These are phyloP conservation scores for Agonopterix alstromeriana DNA, from an alignment of 2,888 invertebrate species.

Conservation along the genomic window DNA sequence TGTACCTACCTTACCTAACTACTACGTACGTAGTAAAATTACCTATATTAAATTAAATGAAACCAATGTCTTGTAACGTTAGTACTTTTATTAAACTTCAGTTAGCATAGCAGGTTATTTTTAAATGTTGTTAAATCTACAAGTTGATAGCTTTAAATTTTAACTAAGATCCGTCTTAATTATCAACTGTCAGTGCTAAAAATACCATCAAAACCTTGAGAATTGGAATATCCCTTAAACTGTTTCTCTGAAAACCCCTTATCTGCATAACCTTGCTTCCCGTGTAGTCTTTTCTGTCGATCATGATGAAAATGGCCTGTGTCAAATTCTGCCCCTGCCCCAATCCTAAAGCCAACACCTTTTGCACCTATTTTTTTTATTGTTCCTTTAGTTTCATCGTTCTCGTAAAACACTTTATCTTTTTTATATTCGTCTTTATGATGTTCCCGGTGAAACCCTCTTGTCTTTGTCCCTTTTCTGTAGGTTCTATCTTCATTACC, in stretches of 20 bases:
- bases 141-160: no score
- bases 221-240: conserved; percentile 59
- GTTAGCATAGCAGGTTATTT: no score
- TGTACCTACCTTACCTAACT: no score
- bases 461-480: conserved; percentile 73
- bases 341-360: conserved; percentile 54
- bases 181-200: conserved; percentile 31
- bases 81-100: background rate
- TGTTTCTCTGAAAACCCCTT: conserved; percentile 70
- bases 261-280: conserved; percentile 65
- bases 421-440: conserved; percentile 80
- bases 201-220: conserved; percentile 55
- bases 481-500: conserved; percentile 67
- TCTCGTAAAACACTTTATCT: conserved; percentile 76
- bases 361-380: conserved; percentile 69
- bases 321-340: conserved; percentile 56
- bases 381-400: conserved; percentile 68
- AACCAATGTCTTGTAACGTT: no score
- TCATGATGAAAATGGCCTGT: conserved; percentile 55
- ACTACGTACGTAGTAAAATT: no score
- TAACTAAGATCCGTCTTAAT: background rate
- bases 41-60: no score
- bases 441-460: conserved; percentile 75
- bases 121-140: conserved; percentile 1
- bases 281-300: conserved; percentile 57